Base-by-base conservation (phyloP, 2,888 invertebrate genomes). In the Schizotus pectinicornis region DNA sequence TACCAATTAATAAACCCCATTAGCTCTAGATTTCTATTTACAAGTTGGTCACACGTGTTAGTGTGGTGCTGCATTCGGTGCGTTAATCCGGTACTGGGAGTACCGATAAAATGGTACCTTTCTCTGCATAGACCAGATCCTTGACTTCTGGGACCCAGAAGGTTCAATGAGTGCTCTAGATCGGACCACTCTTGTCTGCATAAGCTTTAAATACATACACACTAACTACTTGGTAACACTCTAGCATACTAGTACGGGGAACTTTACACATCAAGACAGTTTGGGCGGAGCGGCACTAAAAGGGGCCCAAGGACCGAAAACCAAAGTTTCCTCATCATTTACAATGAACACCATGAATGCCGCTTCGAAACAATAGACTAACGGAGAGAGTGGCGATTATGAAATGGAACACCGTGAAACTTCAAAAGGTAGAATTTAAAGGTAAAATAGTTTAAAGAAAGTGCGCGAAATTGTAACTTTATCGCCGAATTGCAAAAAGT, bases 121-220 rank as follows among this genome's bases (percentile, higher is more conserved):
- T 82, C 81, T 81, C 82, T 80, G 81, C 81, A 81, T 75, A 82
- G 79, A 75, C 82, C 81, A 67, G 77, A 73, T 72, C 78, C 78
- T 67, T 75, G 77, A 69, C 76, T 72, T 76, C 75, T 71, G 70
- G 77, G 77, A 70, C 81, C 80, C 74, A 81, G 80, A 64, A 73
- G 77, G 64, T 75, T 76, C 77, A 82, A 77, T 67, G 77, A 75
- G 69, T 73, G 74, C 67, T 81, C 80, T 73, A 81, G 78, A 66
- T 72, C 77, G 71, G 74, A 73, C 79, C 79, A 80, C 71, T 79
- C 79, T 70, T 69, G 72, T 74, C 76, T 77, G 79, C 75, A 74
- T 69, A 78, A 76, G 77, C 78, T 77, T 74, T 63, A 71, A 72
- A 63, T 60, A 65, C 68, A 73, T 69, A 71, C 69, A 77, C 68